phyloP scores from a whole-genome alignment of 1,140 invertebrate genomes.

The Rhyzopertha dominica region DNA sequence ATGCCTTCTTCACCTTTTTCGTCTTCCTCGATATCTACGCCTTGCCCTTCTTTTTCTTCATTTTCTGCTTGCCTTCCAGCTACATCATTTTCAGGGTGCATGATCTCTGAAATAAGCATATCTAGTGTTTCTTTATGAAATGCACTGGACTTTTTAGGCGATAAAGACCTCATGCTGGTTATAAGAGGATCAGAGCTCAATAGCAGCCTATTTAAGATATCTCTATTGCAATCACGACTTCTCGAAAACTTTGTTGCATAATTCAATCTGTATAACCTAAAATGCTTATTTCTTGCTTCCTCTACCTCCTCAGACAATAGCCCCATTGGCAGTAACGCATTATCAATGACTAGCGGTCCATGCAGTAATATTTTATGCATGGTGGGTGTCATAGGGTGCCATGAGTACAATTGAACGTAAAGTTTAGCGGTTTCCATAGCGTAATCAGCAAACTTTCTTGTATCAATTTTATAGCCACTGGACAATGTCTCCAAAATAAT shows the following conservation, averaged over 20 bases:
- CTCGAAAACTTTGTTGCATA: constrained; percentile 33
- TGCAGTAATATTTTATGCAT: constrained; percentile 43
- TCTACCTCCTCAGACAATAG: constrained; percentile 27
- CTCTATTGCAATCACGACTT: constrained; percentile 26
- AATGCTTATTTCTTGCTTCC: constrained; percentile 34
- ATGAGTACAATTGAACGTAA: constrained; percentile 33
- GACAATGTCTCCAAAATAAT: constrained; percentile 28
- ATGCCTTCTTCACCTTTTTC: too few species aligned
- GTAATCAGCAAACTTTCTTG: constrained; percentile 26
- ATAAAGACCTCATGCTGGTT: constrained; percentile 16
- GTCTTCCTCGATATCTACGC: too few species aligned
- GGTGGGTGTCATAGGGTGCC: constrained; percentile 41
- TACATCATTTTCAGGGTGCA: too few species aligned
- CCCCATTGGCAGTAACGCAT: constrained; percentile 33
- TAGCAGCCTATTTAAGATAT: constrained; percentile 35
- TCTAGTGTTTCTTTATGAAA: constrained; percentile 15
- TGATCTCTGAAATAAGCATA: constrained; percentile 15
- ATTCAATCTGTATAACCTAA: constrained; percentile 24
- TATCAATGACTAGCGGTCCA: constrained; percentile 25
- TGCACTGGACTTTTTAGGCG: constrained; percentile 3
- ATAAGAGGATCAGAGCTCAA: constrained; percentile 35
- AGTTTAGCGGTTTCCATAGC: constrained; percentile 25
- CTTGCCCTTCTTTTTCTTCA: too few species aligned
- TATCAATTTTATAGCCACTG: constrained; percentile 30
- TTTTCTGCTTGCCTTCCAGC: too few species aligned